phyloP scores from a whole-genome alignment of 2,797 vertebrate genomes.

The Argya squamiceps region DNA sequence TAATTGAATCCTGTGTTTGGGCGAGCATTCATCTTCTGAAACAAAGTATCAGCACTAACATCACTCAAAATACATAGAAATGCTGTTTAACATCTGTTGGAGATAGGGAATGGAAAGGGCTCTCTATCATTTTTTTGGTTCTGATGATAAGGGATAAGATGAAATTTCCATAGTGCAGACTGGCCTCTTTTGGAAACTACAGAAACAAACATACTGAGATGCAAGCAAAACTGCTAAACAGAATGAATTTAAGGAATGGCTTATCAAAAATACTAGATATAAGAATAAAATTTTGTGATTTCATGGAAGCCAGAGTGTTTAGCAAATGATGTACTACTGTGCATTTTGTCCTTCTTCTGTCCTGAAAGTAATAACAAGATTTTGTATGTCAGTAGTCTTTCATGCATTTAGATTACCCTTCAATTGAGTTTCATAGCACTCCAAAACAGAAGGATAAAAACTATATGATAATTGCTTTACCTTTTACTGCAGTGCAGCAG shows the following conservation, averaged over 20 bases:
- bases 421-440: neutral
- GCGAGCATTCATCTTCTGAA: slow-evolving; percentile 35
- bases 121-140: neutral
- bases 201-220: neutral
- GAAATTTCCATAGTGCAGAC: neutral
- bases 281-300: neutral
- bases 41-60: neutral
- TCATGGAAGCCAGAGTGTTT: neutral
- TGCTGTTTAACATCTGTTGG: neutral
- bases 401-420: slow-evolving; percentile 51
- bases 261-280: neutral
- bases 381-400: slow-evolving; percentile 4
- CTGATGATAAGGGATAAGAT: neutral
- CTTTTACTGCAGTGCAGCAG: slow-evolving; percentile 24
- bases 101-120: neutral
- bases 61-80: neutral
- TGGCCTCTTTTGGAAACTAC: neutral
- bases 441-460: slow-evolving; percentile 50
- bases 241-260: neutral
- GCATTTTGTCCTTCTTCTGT: slow-evolving; percentile 20
- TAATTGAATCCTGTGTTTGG: slow-evolving; percentile 40
- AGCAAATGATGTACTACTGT: neutral
- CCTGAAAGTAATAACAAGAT: neutral
- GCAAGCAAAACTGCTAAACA: neutral
- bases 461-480: slow-evolving; percentile 31